Conservation (phyloP, 2,888 invertebrate genomes). For the Heliconius ismenius region DNA sequence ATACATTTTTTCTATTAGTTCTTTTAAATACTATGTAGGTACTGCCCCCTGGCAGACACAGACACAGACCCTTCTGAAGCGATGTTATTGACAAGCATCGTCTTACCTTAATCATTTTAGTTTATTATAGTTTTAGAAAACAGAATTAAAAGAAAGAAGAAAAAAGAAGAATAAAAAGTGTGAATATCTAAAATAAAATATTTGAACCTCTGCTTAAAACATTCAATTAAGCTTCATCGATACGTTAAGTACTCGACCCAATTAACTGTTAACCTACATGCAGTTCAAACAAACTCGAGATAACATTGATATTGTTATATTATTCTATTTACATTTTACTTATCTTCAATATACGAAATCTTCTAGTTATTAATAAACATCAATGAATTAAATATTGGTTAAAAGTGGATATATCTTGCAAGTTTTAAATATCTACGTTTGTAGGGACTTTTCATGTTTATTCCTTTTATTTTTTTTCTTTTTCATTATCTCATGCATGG, state of each 20-base stretch:
- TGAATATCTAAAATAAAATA: background rate
- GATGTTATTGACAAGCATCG: too few species aligned
- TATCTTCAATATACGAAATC: conserved; percentile 47
- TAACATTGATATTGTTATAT: conserved; percentile 69
- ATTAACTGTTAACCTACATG: conserved; percentile 72
- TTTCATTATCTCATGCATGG: too few species aligned
- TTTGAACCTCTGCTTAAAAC: conserved; percentile 37
- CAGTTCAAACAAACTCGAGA: conserved; percentile 61
- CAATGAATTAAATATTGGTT: conserved; percentile 12
- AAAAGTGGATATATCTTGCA: background rate
- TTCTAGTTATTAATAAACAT: conserved; percentile 28
- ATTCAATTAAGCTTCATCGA: conserved; percentile 59
- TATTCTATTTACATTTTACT: conserved; percentile 57
- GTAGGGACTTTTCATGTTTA: background rate
- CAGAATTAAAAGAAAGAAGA: too few species aligned
- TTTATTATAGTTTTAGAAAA: background rate
- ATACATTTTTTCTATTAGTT: conserved; percentile 8
- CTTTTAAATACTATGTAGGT: background rate
- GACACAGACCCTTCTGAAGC: too few species aligned
- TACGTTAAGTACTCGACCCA: conserved; percentile 64
- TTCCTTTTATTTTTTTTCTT: background rate
- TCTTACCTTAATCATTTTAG: background rate
- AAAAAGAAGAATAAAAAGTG: background rate
- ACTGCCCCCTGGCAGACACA: too few species aligned
- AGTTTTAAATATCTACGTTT: background rate